Evolutionary conservation across 2,888 invertebrate genomes (phyloP).

Genomic region (Lingula anatina): DNA sequence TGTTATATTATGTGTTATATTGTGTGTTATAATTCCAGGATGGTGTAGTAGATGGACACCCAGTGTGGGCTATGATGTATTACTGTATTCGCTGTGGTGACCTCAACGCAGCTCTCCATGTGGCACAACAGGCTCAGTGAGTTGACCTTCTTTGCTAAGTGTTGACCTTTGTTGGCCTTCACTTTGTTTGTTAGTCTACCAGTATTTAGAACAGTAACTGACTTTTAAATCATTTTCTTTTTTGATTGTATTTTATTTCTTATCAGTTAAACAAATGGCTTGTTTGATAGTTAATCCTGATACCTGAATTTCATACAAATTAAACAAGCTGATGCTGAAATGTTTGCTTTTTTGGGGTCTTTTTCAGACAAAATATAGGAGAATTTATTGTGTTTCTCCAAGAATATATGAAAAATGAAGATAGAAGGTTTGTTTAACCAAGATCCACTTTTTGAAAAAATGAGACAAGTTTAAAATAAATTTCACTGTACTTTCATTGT

Average conservation of each 20-base stretch:
- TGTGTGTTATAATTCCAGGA: slow-evolving; percentile 54
- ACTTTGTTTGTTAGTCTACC: no score
- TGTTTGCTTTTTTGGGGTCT: slow-evolving; percentile 4
- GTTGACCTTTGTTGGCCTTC: not conserved
- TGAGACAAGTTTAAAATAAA: no score
- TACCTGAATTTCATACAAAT: no score
- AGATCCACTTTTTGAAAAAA: no score
- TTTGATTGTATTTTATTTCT: slow-evolving; percentile 1
- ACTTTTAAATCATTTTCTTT: not conserved
- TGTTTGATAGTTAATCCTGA: no score
- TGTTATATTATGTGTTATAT: no score
- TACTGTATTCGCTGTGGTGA: slow-evolving; percentile 89
- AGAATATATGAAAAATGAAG: slow-evolving; percentile 55
- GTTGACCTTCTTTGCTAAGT: slow-evolving; percentile 15
- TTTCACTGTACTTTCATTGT: no score
- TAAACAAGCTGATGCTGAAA: no score
- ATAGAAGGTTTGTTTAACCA: slow-evolving; percentile 32
- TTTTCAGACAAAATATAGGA: slow-evolving; percentile 56
- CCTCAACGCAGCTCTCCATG: slow-evolving; percentile 74
- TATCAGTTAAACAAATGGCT: no score
- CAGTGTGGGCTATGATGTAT: slow-evolving; percentile 91
- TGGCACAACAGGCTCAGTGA: slow-evolving; percentile 66
- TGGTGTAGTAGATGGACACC: slow-evolving; percentile 71
- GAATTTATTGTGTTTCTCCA: slow-evolving; percentile 74
- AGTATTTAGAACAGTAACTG: not conserved